A percentile compares a stretch with the other conserved stretches of the same genome.
phyloP scores from a whole-genome alignment of 1,140 invertebrate species.

The Asobara japonica region DNA sequence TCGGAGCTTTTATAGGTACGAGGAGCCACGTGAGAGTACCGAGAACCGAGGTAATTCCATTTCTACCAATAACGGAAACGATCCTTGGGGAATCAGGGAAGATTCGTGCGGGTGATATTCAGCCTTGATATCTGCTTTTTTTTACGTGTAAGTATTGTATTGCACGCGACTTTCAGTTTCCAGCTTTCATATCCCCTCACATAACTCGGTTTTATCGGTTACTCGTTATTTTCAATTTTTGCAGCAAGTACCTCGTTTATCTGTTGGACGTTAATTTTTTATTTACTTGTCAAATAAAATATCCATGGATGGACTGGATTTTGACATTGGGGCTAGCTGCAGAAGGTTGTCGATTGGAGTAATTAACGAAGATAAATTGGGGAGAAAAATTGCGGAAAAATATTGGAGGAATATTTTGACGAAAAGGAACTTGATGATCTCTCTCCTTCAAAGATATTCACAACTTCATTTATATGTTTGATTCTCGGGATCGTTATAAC shows the following conservation, averaged over 20 bases:
- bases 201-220: neutral
- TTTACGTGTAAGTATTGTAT: constrained; percentile 13
- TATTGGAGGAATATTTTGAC: no score
- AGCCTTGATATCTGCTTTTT: neutral
- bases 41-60: constrained; percentile 16
- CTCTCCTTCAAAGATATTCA: no score
- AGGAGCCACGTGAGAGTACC: neutral
- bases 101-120: neutral
- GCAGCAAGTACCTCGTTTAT: neutral
- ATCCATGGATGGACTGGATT: neutral
- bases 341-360: no score
- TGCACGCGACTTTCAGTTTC: neutral
- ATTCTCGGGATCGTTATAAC: no score
- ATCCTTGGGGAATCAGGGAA: constrained; percentile 10
- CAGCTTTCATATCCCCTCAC: neutral
- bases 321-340: no score
- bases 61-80: constrained; percentile 27
- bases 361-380: no score
- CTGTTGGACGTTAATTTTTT: neutral
- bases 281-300: neutral
- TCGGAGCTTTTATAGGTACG: neutral
- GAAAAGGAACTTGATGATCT: no score
- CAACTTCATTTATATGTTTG: no score
- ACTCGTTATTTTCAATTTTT: neutral
- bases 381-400: no score